phyloP scores from a whole-genome alignment of 2,113 vertebrate genomes.

The Pardalotus punctatus region DNA sequence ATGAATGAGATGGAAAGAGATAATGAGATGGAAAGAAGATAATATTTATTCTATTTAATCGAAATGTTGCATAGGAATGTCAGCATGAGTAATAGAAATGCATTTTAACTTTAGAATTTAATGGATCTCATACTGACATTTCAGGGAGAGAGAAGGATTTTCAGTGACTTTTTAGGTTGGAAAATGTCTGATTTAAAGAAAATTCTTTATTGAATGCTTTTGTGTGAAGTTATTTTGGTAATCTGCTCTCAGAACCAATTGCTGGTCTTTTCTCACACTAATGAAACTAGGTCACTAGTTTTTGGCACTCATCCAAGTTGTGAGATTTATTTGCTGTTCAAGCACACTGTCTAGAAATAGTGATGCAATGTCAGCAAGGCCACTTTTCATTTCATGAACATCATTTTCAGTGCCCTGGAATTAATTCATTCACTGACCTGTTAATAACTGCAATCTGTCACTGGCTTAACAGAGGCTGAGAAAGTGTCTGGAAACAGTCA shows the following conservation, averaged over 20 bases:
- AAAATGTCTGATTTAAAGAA: conserved; percentile 8
- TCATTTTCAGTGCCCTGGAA: conserved; percentile 68
- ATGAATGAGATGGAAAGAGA: conserved; percentile 30
- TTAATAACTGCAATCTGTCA: conserved; percentile 60
- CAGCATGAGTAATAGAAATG: neutral
- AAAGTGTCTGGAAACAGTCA: conserved; percentile 52
- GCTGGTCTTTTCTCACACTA: conserved; percentile 57
- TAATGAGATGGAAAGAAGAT: conserved; percentile 34
- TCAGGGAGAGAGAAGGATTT: neutral
- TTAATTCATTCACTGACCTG: conserved; percentile 71
- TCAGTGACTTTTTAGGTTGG: neutral
- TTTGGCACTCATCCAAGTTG: conserved; percentile 57
- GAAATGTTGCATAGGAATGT: neutral
- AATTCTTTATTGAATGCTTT: neutral
- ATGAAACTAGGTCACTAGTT: conserved; percentile 73
- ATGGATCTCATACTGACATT: neutral
- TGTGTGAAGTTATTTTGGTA: conserved; percentile 45
- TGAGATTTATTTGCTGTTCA: conserved; percentile 67
- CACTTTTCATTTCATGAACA: conserved; percentile 64
- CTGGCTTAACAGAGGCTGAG: conserved; percentile 48
- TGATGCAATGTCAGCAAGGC: conserved; percentile 68
- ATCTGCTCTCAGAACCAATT: conserved; percentile 50
- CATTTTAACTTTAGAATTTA: neutral
- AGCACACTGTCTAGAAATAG: conserved; percentile 67
- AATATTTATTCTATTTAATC: conserved; percentile 5